phyloP scores from a whole-genome alignment of 2,888 invertebrate genomes.

The Gari tellinella region DNA sequence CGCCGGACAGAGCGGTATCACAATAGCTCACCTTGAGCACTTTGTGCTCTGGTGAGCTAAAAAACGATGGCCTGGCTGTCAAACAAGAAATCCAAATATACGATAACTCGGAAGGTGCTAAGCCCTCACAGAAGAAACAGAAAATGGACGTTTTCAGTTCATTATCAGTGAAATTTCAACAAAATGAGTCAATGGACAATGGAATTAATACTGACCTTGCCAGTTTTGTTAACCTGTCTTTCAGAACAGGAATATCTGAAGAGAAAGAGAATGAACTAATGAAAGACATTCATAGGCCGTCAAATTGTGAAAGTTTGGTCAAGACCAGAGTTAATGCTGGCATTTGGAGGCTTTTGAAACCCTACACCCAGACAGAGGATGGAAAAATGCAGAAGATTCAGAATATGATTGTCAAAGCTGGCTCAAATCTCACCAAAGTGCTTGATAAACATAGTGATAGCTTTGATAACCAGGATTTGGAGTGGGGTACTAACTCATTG shows the following conservation, averaged over 20 bases:
- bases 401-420: conserved; percentile 18
- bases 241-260: conserved; percentile 16
- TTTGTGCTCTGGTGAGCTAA: too few relatives aligned
- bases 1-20: too few relatives aligned
- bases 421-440: conserved; percentile 16
- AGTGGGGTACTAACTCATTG: conserved; percentile 27
- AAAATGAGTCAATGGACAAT: conserved; percentile 11
- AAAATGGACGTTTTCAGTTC: conserved; percentile 11
- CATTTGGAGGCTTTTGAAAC: conserved; percentile 30
- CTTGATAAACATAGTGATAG: conserved; percentile 13
- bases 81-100: too few relatives aligned
- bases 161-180: conserved; percentile 5
- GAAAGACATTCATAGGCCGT: conserved; percentile 29
- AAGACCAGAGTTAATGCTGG: conserved; percentile 33
- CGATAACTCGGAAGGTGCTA: conserved; percentile 1
- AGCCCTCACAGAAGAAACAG: not conserved
- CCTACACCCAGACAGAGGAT: conserved; percentile 29
- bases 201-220: conserved; percentile 15
- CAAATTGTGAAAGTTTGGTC: conserved; percentile 28
- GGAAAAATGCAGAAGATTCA: conserved; percentile 22
- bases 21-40: too few relatives aligned
- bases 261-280: conserved; percentile 14
- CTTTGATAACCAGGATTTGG: conserved; percentile 7
- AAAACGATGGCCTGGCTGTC: too few relatives aligned
- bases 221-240: conserved; percentile 13